Evolutionary conservation across 2,888 invertebrate species (phyloP).

Genomic region (Physocephala rufipes): DNA sequence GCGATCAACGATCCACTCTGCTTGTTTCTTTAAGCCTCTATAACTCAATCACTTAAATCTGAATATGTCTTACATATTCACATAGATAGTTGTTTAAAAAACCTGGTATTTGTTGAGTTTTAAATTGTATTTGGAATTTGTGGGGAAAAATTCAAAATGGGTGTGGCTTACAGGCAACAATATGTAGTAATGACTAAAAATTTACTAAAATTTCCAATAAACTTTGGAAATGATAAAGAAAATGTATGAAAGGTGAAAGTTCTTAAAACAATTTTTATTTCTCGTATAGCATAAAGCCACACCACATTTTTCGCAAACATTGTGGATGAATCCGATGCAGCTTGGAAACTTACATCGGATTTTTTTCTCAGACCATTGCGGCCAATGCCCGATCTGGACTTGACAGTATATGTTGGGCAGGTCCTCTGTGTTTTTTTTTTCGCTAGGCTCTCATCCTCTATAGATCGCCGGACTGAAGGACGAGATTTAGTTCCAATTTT

Average conservation of each 20-base stretch:
- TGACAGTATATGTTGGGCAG: conserved; percentile 38
- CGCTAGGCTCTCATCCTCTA: conserved; percentile 46
- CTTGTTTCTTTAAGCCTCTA: too few relatives aligned
- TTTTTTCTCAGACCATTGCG: conserved; percentile 35
- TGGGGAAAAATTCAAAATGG: too few relatives aligned
- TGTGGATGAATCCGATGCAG: conserved; percentile 33
- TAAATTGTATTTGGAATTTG: too few relatives aligned
- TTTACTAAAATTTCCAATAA: too few relatives aligned
- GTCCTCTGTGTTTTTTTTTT: conserved; percentile 39
- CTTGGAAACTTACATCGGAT: conserved; percentile 38
- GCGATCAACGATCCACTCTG: conserved; percentile 80
- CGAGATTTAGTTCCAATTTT: conserved; percentile 22
- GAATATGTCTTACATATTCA: too few relatives aligned
- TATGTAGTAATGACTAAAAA: neutral
- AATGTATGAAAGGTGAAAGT: conserved; percentile 8
- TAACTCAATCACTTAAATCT: too few relatives aligned
- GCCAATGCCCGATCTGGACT: conserved; percentile 39
- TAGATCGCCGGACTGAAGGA: conserved; percentile 1
- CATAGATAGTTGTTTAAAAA: too few relatives aligned
- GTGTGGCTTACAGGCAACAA: too few relatives aligned
- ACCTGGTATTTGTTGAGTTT: too few relatives aligned
- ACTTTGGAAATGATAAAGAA: neutral
- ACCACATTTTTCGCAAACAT: conserved; percentile 21
- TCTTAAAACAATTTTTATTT: conserved; percentile 11
- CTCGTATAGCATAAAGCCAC: conserved; percentile 20